Percentiles rank a stretch among this genome's conserved stretches.
phyloP scores from a whole-genome alignment of 2,113 vertebrate genomes.

The Tiliqua scincoides region DNA sequence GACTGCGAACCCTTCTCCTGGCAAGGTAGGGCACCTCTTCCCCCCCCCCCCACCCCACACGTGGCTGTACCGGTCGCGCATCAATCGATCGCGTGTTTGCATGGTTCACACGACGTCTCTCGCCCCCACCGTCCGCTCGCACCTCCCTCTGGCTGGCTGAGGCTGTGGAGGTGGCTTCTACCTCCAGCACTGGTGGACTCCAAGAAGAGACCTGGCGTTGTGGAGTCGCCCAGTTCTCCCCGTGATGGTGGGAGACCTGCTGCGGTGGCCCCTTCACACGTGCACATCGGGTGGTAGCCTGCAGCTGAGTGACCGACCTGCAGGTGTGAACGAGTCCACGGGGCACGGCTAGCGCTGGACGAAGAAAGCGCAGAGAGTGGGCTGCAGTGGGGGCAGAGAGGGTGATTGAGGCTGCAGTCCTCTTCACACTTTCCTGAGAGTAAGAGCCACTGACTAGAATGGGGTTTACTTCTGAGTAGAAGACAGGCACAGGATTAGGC shows the following conservation, averaged over 20 bases:
- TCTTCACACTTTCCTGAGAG: no score
- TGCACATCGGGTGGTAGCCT: neutral
- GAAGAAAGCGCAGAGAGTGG: neutral
- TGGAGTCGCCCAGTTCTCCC: no score
- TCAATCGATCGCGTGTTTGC: neutral
- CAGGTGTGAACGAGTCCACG: neutral
- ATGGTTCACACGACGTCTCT: no score
- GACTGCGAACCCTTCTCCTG: neutral
- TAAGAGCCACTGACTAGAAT: no score
- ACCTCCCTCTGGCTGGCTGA: no score
- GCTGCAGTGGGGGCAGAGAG: neutral
- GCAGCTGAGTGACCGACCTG: neutral
- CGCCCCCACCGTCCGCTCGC: no score
- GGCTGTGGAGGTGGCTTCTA: neutral
- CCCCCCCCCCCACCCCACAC: neutral
- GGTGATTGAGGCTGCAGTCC: no score
- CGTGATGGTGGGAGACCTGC: neutral
- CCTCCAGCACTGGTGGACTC: no score
- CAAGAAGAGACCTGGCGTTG: no score
- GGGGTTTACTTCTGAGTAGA: no score
- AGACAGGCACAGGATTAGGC: no score
- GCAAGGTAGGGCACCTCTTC: conserved; percentile 39
- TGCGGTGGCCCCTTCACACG: neutral
- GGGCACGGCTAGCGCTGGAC: neutral
- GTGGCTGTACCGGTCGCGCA: neutral